These are phyloP conservation scores for Enteromius anoplus DNA, from an alignment of 2,797 vertebrate species.

Conservation along the genomic window DNA sequence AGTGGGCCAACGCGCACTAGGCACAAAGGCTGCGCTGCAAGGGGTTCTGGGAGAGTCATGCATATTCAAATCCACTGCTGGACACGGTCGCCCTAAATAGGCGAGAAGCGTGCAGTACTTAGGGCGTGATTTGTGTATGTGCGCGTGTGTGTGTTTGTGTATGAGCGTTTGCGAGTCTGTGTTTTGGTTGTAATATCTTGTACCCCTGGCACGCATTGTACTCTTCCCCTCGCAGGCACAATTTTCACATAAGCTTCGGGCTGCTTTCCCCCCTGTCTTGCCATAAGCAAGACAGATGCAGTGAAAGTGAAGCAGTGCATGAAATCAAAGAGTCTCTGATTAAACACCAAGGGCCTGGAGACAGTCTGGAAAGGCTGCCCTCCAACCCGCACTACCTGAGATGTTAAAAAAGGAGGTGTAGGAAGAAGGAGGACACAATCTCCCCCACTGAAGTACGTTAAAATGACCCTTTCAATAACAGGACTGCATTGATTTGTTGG, in stretches of 20 bases:
- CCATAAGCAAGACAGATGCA: conserved; percentile 64
- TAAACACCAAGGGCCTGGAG: conserved; percentile 53
- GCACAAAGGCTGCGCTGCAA: conserved; percentile 70
- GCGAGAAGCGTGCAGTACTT: conserved; percentile 76
- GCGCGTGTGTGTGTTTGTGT: conserved; percentile 57
- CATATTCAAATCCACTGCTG: conserved; percentile 84
- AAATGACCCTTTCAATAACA: conserved; percentile 1
- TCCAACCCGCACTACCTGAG: conserved; percentile 16
- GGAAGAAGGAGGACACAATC: conserved; percentile 6
- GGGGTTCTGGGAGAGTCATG: conserved; percentile 78
- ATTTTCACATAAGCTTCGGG: conserved; percentile 68
- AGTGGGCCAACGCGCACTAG: conserved; percentile 63
- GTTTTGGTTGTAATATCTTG: conserved; percentile 59
- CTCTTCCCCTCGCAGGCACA: conserved; percentile 68
- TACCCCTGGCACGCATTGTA: conserved; percentile 70
- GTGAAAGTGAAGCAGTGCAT: conserved; percentile 61
- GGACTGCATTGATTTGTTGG: neutral
- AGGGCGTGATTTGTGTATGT: conserved; percentile 70
- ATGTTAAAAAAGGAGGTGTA: conserved; percentile 8
- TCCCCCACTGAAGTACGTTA: neutral
- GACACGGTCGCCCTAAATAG: conserved; percentile 82
- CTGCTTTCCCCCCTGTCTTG: conserved; percentile 59
- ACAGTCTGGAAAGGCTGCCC: conserved; percentile 43
- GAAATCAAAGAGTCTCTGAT: conserved; percentile 66
- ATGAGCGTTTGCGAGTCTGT: conserved; percentile 68